Base-by-base conservation (phyloP, 2,797 vertebrate species). In the Margarornis squamiger region DNA sequence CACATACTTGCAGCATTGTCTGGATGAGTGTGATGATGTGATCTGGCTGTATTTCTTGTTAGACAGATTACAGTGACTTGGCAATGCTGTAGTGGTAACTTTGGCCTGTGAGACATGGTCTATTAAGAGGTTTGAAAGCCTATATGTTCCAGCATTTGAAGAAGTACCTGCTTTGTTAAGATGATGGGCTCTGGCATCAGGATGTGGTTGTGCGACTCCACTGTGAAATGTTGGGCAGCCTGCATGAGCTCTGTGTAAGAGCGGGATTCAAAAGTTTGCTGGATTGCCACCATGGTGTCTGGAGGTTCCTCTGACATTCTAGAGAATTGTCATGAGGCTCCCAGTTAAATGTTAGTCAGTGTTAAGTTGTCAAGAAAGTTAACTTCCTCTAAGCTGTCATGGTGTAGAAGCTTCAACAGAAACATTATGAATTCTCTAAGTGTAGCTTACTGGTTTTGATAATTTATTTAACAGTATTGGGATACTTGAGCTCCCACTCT, bases 401-500 rank as follows among this genome's bases (percentile, higher is more conserved):
- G 38, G 14, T 73, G 12, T 3, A 67, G 36, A 83, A 32, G 36
- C 27, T 87, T 87, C 45, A 86, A 39, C 16, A 74, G 39, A 76
- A 93, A 21, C 55, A 62, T 54, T 43, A 76, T 51, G 24, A 54
- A 58, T 91, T 89, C 77, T 58, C 79, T 34, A 41, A 74, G 34
- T 48, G 11, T 52, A 54, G 29, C 14, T 70, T 83, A 43, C 27
- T 75, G 27, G 3, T 70, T 92, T 81, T 86, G 65, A 71, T 90
- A 67, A 88, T 36, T 94, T 90, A 86, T 90, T 95, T 70, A 89
- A 67, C 41, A 79, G 39, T 90, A 76, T 27, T 81, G 5, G 70
- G 70, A 79, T 87, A 88, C 30, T 74, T 79, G 48, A 83, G 59
- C 9, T 89, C 26, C 36, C 6, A 36, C 36, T 81, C 23, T 38